phyloP scores from a whole-genome alignment of 2,113 vertebrate genomes.

The Lepisosteus oculatus region DNA sequence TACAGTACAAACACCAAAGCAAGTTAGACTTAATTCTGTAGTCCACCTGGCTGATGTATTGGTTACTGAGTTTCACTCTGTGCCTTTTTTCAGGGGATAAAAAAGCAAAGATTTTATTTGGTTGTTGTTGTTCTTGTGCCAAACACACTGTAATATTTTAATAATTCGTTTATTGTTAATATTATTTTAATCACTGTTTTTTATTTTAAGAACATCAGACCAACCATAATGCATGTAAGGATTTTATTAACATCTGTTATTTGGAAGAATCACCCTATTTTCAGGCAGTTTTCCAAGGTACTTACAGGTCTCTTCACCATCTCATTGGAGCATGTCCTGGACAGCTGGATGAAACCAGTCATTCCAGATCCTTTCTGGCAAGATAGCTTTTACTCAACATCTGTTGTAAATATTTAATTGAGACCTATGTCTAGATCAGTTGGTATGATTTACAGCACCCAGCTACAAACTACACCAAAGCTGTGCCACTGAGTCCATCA shows the following conservation, averaged over 20 bases:
- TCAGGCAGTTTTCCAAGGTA: not conserved
- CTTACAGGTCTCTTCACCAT: not conserved
- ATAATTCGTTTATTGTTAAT: conserved; percentile 31
- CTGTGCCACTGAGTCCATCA: not conserved
- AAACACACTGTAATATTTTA: conserved; percentile 36
- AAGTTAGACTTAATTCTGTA: conserved; percentile 60
- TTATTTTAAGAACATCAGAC: conserved; percentile 24
- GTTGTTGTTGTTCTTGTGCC: conserved; percentile 7
- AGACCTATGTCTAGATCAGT: not conserved
- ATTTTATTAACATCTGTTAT: not conserved
- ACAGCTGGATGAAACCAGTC: not conserved
- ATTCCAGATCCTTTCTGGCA: conserved; percentile 21
- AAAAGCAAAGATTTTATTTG: conserved; percentile 30
- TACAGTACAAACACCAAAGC: conserved; percentile 71
- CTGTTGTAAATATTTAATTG: conserved; percentile 11
- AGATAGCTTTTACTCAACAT: conserved; percentile 3
- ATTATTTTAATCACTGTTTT: conserved; percentile 16
- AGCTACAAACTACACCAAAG: conserved; percentile 6
- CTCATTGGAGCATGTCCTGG: not conserved
- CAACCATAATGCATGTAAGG: conserved; percentile 17
- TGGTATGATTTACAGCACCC: not conserved
- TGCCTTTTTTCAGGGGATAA: conserved; percentile 58
- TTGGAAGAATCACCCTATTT: not conserved
- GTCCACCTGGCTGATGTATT: conserved; percentile 29
- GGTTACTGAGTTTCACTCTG: conserved; percentile 56